Evolutionary conservation across 2,888 invertebrate species (phyloP), one percentile per base, ranked within the genome.

Genomic region (Acleris cristana): DNA sequence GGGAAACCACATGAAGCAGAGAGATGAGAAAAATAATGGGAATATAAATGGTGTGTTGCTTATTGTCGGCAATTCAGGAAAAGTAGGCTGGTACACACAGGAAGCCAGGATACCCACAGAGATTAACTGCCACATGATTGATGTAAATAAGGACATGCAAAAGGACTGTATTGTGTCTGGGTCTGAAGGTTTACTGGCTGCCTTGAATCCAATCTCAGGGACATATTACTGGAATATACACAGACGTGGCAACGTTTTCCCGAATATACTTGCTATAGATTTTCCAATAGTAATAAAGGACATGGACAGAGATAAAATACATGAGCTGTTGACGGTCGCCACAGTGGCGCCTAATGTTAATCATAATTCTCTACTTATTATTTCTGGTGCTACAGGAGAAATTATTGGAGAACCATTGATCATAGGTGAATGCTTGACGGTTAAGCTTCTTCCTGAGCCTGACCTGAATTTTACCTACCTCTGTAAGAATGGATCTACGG

Each of bases 111-210:
- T 95, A 74, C 96, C 97, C 0, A 93, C 94, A 26, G 94, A 95
- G 77, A 95, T 97, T 44, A 95, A 96, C 79, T 97, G 97, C 79
- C 93, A 94, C 26, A 85, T 96, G 1, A 90, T 97, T 62, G 97
- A 97, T 87, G 94, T 95, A 0, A 95, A 96, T 82, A 93, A 89
- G 60, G 96, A 96, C 80, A 95, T 95, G 12, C 94, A 94, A 63
- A 94, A 95, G 14, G 96, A 97, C 78, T 97, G 97, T 74, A 90
- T 97, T 64, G 94, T 97, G 6, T 93, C 96, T 19, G 96, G 96
- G 23, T 94, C 95, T 44, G 95, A 94, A 72, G 96, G 96, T 0
- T 74, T 92, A 14, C 79, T 93, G 67, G 94, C 87, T 74, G 94
- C 94, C 65, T 84, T 87, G 79, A 94, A 94, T 75, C 90, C 91